phyloP scores from a whole-genome alignment of 2,113 vertebrate genomes.

The Laterallus jamaicensis region DNA sequence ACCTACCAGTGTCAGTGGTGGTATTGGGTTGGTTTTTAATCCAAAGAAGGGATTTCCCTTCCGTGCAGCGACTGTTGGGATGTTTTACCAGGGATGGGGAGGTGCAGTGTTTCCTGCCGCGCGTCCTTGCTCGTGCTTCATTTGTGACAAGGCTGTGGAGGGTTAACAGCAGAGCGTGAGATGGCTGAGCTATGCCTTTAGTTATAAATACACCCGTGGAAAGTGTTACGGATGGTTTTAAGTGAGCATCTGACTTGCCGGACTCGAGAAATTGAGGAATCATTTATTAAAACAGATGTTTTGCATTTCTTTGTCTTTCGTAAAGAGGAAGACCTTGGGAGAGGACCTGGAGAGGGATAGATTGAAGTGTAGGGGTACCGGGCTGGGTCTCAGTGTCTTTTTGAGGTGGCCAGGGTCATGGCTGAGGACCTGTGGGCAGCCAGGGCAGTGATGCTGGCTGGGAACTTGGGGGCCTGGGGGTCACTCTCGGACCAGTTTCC shows the following conservation, averaged over 20 bases:
- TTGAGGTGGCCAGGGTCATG: background rate
- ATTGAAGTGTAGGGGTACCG: background rate
- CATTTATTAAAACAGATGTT: slow-evolving; percentile 42
- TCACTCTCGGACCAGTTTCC: background rate
- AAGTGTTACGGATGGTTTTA: background rate
- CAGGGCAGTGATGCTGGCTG: accelerated
- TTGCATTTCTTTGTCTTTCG: slow-evolving; percentile 25
- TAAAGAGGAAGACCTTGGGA: slow-evolving; percentile 4
- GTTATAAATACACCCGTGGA: slow-evolving; percentile 53
- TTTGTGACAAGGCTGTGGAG: background rate
- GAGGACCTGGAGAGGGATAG: background rate
- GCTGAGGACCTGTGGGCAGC: accelerated
- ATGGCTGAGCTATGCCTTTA: background rate
- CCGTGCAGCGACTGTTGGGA: background rate
- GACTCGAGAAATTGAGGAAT: slow-evolving; percentile 10
- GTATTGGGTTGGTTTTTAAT: background rate
- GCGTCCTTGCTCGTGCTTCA: accelerated
- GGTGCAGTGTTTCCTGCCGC: background rate
- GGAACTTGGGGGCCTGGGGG: background rate
- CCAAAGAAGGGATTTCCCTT: background rate
- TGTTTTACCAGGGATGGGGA: background rate
- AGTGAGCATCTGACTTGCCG: background rate
- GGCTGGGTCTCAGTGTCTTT: background rate
- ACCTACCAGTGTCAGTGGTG: accelerated
- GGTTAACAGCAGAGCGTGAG: background rate